A percentile compares a stretch with the other conserved stretches of the same genome.
Evolutionary conservation across 2,797 vertebrate species (phyloP).

Genomic region (Parotocinclus haroldoi): DNA sequence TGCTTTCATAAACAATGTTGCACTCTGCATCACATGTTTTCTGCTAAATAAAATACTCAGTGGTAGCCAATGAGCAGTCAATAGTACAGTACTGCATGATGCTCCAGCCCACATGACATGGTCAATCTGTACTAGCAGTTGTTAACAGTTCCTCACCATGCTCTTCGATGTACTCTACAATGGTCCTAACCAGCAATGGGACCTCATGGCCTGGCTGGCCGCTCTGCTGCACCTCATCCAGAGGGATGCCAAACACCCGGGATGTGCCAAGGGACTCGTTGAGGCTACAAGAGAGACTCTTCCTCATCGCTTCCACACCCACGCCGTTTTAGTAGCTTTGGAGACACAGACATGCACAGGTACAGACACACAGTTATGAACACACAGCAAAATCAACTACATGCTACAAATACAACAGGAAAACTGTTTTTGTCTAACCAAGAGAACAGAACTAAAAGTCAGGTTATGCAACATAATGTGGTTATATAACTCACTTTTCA

Average conservation of each 20-base stretch:
- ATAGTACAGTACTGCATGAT: no score
- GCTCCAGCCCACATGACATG: no score
- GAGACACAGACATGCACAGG: not conserved
- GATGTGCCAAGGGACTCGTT: slow-evolving; percentile 87
- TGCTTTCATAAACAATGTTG: no score
- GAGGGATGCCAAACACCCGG: slow-evolving; percentile 93
- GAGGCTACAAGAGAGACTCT: slow-evolving; percentile 95
- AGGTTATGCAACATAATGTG: no score
- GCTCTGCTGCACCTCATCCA: slow-evolving; percentile 91
- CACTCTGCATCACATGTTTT: no score
- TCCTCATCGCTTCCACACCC: slow-evolving; percentile 97
- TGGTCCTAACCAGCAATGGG: slow-evolving; percentile 91
- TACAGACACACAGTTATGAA: no score
- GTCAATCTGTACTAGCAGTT: no score
- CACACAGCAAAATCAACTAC: not conserved
- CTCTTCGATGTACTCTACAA: slow-evolving; percentile 97
- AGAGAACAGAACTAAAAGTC: no score
- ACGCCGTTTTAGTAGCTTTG: slow-evolving; percentile 88
- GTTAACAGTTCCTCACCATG: slow-evolving; percentile 77
- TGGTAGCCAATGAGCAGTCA: no score
- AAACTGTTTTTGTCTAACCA: no score
- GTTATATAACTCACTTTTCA: no score
- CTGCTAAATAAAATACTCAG: no score
- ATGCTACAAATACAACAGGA: not conserved
- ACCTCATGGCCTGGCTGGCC: slow-evolving; percentile 90